Percentiles rank a stretch among this genome's conserved stretches.
phyloP scores from a whole-genome alignment of 2,113 vertebrate species.

The Xerus inauris region DNA sequence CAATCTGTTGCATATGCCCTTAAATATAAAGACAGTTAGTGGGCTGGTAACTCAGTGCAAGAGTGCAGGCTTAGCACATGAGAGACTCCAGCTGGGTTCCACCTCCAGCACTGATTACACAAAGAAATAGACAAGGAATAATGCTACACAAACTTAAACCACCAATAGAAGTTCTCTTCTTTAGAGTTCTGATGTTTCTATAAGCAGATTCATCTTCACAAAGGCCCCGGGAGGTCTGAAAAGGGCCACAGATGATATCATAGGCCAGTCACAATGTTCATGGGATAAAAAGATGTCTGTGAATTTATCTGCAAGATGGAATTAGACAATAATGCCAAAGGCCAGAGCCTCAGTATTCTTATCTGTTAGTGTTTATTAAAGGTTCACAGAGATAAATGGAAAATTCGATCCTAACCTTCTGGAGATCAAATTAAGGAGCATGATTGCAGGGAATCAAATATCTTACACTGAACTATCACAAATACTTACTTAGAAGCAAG shows the following conservation, averaged over 20 bases:
- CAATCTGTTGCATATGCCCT: neutral
- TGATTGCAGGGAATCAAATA: constrained; percentile 65
- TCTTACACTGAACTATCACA: constrained; percentile 64
- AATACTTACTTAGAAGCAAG: constrained; percentile 65
- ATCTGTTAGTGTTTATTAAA: constrained; percentile 64
- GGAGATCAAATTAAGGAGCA: constrained; percentile 71
- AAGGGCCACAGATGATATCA: neutral
- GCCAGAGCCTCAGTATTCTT: constrained; percentile 29
- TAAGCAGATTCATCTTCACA: neutral
- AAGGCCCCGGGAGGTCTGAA: neutral
- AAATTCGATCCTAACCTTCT: constrained; percentile 47
- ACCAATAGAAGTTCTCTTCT: neutral
- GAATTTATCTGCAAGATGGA: neutral
- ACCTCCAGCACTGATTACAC: neutral
- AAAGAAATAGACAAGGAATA: neutral
- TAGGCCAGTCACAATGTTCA: neutral
- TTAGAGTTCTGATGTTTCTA: neutral
- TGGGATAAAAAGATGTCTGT: neutral
- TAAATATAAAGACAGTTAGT: neutral
- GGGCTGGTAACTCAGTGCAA: neutral
- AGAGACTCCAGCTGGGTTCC: neutral
- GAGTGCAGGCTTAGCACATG: neutral
- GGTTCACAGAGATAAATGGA: constrained; percentile 69
- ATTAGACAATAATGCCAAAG: constrained; percentile 16
- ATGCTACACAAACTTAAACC: neutral